A percentile compares a stretch with the other conserved stretches of the same genome.
These are phyloP conservation scores for Equus przewalskii DNA, from an alignment of 2,113 vertebrate species.

Conservation along the genomic window DNA sequence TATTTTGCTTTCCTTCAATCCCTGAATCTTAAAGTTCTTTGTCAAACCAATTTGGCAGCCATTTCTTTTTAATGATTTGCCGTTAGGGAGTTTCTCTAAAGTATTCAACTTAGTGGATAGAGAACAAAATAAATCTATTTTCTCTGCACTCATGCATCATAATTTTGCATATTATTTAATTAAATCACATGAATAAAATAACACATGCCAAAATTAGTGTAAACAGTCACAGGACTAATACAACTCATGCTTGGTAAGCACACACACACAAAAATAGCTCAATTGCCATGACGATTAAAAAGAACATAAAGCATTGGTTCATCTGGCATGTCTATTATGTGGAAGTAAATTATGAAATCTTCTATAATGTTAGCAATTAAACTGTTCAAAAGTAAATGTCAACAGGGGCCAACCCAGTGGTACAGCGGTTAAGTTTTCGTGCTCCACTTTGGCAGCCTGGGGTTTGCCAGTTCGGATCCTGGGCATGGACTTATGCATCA, in stretches of 20 bases:
- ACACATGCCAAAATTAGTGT: not conserved
- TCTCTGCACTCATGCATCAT: not conserved
- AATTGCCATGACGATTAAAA: not conserved
- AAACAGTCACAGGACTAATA: not conserved
- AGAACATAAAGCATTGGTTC: not conserved
- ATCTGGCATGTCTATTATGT: not conserved
- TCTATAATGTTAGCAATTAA: constrained; percentile 10
- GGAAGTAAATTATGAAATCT: not conserved
- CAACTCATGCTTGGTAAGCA: not conserved
- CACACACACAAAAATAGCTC: not conserved
- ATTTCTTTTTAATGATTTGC: constrained; percentile 35
- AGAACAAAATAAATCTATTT: constrained; percentile 58
- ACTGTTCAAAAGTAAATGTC: not conserved
- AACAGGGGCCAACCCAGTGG: not conserved
- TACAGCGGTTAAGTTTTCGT: too few species aligned
- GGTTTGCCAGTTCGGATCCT: too few species aligned
- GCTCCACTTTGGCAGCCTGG: too few species aligned
- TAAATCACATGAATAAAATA: constrained; percentile 39
- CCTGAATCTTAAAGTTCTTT: not conserved
- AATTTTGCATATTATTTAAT: constrained; percentile 52
- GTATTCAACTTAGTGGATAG: not conserved
- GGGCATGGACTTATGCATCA: too few species aligned
- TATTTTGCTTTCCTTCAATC: not conserved
- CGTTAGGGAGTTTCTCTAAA: constrained; percentile 32
- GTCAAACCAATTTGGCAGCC: constrained; percentile 50